Evolutionary conservation across 2,888 invertebrate genomes (phyloP).

Genomic region (Noctua pronuba): DNA sequence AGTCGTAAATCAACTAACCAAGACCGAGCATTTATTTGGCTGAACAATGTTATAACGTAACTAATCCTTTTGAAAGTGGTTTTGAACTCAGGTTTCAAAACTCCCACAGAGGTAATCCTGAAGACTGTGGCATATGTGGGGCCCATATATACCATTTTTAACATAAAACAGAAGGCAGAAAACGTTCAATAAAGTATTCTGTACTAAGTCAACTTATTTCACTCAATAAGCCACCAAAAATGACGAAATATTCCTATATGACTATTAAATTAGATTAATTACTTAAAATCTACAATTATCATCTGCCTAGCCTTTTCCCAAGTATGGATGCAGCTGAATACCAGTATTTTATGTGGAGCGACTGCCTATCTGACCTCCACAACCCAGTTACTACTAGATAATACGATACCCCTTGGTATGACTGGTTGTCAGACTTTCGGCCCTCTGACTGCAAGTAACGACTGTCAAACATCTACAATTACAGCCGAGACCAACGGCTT

Average conservation of each 20-base stretch:
- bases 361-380: not conserved
- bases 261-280: not conserved
- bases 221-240: not conserved
- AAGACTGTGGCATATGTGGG: no score
- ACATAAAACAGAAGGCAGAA: not conserved
- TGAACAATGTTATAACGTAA: not conserved
- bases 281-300: not conserved
- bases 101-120: not conserved
- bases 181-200: not conserved
- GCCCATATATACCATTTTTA: not conserved
- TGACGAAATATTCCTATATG: not conserved
- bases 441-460: not conserved
- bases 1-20: slow-evolving; percentile 28
- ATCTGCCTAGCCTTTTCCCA: not conserved
- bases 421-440: not conserved
- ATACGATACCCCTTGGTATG: not conserved
- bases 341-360: no score
- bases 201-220: not conserved
- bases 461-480: not conserved
- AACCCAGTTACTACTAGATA: not conserved
- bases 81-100: not conserved
- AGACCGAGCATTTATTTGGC: slow-evolving; percentile 17
- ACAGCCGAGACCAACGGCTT: not conserved
- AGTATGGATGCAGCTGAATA: not conserved
- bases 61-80: slow-evolving; percentile 11